Evolutionary conservation across 2,888 invertebrate species (phyloP).

Genomic region (Rhorus exstirpatorius): DNA sequence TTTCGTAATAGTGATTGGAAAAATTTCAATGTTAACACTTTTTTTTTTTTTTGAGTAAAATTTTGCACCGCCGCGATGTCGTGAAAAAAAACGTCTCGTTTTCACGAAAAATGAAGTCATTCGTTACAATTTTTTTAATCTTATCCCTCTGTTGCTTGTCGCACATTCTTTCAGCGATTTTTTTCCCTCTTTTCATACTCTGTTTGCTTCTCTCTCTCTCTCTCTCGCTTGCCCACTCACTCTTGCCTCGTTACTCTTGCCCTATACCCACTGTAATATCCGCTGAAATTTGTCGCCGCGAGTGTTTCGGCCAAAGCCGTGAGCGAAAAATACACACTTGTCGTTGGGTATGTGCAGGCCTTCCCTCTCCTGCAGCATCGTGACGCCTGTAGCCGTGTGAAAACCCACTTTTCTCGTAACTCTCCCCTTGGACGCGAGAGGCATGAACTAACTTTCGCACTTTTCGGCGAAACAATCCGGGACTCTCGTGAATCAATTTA

Average conservation of each 20-base stretch:
- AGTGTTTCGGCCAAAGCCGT: slow-evolving; percentile 45
- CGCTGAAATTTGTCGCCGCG: slow-evolving; percentile 52
- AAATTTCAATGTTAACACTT: no score
- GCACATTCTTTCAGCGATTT: slow-evolving; percentile 25
- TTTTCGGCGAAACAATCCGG: slow-evolving; percentile 56
- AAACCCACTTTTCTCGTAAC: slow-evolving; percentile 47
- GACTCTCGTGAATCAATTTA: slow-evolving; percentile 64
- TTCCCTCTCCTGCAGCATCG: slow-evolving; percentile 13
- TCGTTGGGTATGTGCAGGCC: slow-evolving; percentile 30
- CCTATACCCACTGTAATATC: slow-evolving; percentile 52
- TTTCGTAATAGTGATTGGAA: no score
- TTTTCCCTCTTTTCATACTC: slow-evolving; percentile 44
- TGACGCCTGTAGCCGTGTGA: slow-evolving; percentile 19
- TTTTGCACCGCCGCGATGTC: no score
- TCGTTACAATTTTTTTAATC: slow-evolving; percentile 35
- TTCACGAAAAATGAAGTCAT: not conserved
- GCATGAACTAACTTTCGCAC: slow-evolving; percentile 61
- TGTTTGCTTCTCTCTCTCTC: slow-evolving; percentile 41
- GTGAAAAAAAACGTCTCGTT: not conserved
- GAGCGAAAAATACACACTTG: slow-evolving; percentile 8
- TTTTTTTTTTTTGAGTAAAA: no score
- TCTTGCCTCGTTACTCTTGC: slow-evolving; percentile 42
- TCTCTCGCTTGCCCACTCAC: not conserved
- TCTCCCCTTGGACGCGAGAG: slow-evolving; percentile 38
- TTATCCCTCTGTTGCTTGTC: not conserved